Conservation (phyloP, 1,140 invertebrate species). For the Drosophila tristis region DNA sequence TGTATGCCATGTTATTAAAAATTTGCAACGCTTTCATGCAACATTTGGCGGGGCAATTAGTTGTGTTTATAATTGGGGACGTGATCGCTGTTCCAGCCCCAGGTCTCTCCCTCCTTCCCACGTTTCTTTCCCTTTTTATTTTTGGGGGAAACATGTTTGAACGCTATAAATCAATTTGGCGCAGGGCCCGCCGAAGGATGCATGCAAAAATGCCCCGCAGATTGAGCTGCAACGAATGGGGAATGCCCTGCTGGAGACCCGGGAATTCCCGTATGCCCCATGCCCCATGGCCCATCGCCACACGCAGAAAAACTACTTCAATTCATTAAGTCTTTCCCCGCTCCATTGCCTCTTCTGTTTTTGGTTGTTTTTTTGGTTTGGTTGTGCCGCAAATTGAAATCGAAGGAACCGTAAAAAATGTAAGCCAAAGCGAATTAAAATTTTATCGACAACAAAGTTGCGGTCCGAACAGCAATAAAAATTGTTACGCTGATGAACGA, state of each 20-base stretch:
- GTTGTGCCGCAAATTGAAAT: conserved; percentile 33
- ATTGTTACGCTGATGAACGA: conserved; percentile 75
- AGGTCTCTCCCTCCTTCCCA: conserved; percentile 16
- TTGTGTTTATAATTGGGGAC: conserved; percentile 76
- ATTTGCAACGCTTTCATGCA: conserved; percentile 73
- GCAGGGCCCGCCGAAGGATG: conserved; percentile 52
- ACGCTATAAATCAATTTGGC: conserved; percentile 79
- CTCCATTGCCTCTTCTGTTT: background rate
- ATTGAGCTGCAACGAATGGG: conserved; percentile 2
- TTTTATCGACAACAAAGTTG: conserved; percentile 81
- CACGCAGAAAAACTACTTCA: conserved; percentile 1
- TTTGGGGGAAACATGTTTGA: conserved; percentile 64
- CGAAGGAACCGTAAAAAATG: conserved; percentile 38
- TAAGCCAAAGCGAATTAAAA: conserved; percentile 75
- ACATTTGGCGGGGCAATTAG: conserved; percentile 71
- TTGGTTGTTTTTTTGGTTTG: background rate
- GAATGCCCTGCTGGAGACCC: conserved; percentile 33
- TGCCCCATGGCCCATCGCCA: background rate
- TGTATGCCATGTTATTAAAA: conserved; percentile 70
- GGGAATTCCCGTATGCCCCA: background rate
- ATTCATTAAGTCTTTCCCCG: background rate
- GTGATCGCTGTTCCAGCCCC: conserved; percentile 39
- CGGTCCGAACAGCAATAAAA: conserved; percentile 66
- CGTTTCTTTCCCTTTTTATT: conserved; percentile 15
- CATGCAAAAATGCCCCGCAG: conserved; percentile 44